phyloP scores from a whole-genome alignment of 2,888 invertebrate genomes.

The Caenorhabditis zanzibari region DNA sequence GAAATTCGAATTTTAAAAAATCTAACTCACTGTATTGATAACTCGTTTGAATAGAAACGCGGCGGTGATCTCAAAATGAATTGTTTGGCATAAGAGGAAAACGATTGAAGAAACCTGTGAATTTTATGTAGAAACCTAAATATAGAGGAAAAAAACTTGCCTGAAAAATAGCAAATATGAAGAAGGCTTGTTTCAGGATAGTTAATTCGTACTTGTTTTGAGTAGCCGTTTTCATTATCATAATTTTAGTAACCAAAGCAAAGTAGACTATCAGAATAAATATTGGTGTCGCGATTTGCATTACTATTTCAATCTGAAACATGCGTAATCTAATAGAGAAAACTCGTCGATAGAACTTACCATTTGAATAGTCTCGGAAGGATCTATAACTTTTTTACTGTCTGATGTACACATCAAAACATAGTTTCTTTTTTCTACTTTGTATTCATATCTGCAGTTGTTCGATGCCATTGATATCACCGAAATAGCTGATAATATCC shows the following conservation, averaged over 20 bases:
- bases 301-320: slow-evolving; percentile 43
- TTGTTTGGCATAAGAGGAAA: slow-evolving; percentile 50
- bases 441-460: slow-evolving; percentile 45
- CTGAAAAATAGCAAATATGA: slow-evolving; percentile 41
- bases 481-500: slow-evolving; percentile 1
- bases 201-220: slow-evolving; percentile 44
- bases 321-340: not conserved
- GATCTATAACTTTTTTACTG: not conserved
- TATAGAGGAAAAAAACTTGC: slow-evolving; percentile 11
- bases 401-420: slow-evolving; percentile 19
- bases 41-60: slow-evolving; percentile 54
- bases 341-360: slow-evolving; percentile 14
- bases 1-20: not conserved
- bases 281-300: slow-evolving; percentile 43
- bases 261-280: slow-evolving; percentile 44
- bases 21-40: slow-evolving; percentile 40
- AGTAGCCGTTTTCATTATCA: slow-evolving; percentile 23
- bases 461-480: slow-evolving; percentile 12
- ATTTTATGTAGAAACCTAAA: no score
- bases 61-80: slow-evolving; percentile 25
- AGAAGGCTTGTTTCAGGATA: slow-evolving; percentile 53
- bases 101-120: slow-evolving; percentile 47
- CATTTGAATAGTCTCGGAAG: not conserved
- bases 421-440: not conserved
- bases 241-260: slow-evolving; percentile 36